These are phyloP conservation scores for Homarus americanus DNA, from an alignment of 1,140 invertebrate species.

Conservation along the genomic window DNA sequence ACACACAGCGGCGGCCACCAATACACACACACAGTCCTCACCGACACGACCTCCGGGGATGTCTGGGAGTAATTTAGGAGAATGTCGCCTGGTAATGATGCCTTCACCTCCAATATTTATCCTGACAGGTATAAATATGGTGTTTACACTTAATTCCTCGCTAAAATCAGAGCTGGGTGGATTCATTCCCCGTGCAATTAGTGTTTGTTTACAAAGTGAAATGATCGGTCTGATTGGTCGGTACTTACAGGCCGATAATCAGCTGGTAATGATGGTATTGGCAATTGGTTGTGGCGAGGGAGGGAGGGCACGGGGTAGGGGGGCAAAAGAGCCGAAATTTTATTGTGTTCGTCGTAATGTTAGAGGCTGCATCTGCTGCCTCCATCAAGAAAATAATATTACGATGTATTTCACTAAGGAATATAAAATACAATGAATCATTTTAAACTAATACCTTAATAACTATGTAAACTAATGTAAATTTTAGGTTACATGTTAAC, in stretches of 20 bases:
- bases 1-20: neutral
- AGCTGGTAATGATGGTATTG: neutral
- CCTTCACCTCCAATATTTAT: slow-evolving; percentile 1
- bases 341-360: too few species aligned
- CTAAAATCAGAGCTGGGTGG: neutral
- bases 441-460: too few species aligned
- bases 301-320: neutral
- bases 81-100: neutral
- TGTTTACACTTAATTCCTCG: slow-evolving; percentile 23
- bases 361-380: too few species aligned
- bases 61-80: neutral
- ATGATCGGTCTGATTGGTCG: slow-evolving; percentile 9
- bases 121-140: slow-evolving; percentile 31
- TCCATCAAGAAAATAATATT: too few species aligned
- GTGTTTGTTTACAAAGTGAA: slow-evolving; percentile 28
- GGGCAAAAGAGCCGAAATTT: too few species aligned
- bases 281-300: neutral
- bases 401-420: too few species aligned
- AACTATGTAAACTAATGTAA: too few species aligned
- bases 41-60: neutral
- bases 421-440: too few species aligned
- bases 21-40: neutral
- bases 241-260: neutral
- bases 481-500: too few species aligned
- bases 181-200: neutral